phyloP scores from a whole-genome alignment of 2,113 vertebrate genomes.

The Saccopteryx leptura region DNA sequence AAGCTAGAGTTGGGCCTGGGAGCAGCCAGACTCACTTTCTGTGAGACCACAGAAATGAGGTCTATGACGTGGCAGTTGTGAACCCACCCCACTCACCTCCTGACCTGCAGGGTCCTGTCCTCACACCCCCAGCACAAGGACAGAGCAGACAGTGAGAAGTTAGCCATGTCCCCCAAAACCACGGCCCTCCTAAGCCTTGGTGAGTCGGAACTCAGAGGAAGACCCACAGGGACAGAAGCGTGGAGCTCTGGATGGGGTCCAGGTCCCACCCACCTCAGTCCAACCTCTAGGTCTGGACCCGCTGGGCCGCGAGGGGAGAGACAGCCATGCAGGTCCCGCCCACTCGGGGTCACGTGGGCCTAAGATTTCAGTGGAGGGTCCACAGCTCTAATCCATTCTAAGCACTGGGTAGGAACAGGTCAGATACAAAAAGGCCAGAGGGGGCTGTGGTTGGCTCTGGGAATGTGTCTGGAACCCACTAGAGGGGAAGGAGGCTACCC shows the following conservation, averaged over 20 bases:
- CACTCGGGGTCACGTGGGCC: neutral
- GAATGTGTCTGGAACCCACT: no score
- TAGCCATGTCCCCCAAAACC: neutral
- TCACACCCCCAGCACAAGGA: no score
- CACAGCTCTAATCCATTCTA: neutral
- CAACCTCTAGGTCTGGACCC: neutral
- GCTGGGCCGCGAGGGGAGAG: neutral
- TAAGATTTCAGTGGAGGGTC: neutral
- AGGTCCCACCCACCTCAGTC: neutral
- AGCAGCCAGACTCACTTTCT: neutral
- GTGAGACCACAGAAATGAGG: neutral
- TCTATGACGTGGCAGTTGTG: neutral
- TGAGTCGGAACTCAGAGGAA: neutral
- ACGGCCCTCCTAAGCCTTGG: accelerated
- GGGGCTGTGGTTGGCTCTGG: neutral
- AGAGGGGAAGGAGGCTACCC: no score
- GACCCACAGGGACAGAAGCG: no score
- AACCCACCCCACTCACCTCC: neutral
- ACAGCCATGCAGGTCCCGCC: neutral
- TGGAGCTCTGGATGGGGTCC: neutral
- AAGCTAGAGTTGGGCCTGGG: neutral
- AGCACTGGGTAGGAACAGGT: neutral
- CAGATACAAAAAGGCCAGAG: neutral
- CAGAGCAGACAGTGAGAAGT: neutral
- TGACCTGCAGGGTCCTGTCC: neutral